phyloP scores from a whole-genome alignment of 2,797 vertebrate genomes.

The Cossypha heuglini region DNA sequence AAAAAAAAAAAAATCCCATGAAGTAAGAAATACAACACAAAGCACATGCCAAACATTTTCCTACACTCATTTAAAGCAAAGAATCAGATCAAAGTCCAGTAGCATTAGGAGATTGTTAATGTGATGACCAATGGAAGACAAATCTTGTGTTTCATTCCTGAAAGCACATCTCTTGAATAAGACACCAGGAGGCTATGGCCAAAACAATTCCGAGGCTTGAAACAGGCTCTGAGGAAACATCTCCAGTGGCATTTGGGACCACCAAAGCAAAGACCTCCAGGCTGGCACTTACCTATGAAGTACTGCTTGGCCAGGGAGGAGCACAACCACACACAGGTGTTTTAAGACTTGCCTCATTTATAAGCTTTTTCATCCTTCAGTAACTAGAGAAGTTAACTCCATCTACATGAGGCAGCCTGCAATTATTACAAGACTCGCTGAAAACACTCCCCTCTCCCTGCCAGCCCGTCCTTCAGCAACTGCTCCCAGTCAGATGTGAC shows the following conservation, averaged over 20 bases:
- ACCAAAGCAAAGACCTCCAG: not conserved
- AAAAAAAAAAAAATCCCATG: not conserved
- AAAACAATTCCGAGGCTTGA: not conserved
- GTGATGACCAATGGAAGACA: accelerated
- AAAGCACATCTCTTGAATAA: not conserved
- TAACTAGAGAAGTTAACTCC: not conserved
- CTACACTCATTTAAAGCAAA: not conserved
- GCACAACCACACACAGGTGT: not conserved
- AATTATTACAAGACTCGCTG: not conserved
- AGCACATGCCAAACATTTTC: not conserved
- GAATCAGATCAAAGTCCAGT: not conserved
- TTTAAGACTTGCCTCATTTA: not conserved
- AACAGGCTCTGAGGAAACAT: not conserved
- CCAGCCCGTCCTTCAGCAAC: not conserved
- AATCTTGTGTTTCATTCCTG: not conserved
- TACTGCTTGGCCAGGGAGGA: not conserved
- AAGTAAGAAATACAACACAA: not conserved
- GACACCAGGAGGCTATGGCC: not conserved
- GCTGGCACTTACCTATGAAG: not conserved
- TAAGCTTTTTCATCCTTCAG: not conserved
- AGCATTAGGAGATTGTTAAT: not conserved
- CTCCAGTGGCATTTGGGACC: not conserved
- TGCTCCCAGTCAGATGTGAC: not conserved
- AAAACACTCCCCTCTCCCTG: not conserved
- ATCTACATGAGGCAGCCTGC: not conserved